A percentile compares a stretch with the other conserved stretches of the same genome.
These are phyloP conservation scores for Xylophagus ater DNA, from an alignment of 2,888 invertebrate species.

Conservation along the genomic window DNA sequence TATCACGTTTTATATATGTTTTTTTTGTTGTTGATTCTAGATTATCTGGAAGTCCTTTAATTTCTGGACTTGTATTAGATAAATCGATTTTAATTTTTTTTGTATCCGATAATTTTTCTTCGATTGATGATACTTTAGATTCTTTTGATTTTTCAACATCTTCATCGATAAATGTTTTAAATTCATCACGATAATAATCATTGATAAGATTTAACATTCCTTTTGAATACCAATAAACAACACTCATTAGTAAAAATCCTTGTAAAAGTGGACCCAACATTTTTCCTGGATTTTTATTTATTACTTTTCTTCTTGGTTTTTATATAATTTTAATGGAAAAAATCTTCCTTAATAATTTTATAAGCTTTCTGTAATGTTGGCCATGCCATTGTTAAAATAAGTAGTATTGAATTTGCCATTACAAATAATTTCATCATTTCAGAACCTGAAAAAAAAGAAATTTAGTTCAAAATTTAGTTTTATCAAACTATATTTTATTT, in stretches of 20 bases:
- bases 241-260: slow-evolving; percentile 50
- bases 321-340: slow-evolving; percentile 24
- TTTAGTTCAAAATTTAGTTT: background rate
- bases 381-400: slow-evolving; percentile 61
- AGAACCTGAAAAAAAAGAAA: slow-evolving; percentile 40
- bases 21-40: background rate
- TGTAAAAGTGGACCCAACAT: slow-evolving; percentile 56
- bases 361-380: slow-evolving; percentile 55
- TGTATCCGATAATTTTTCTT: no score
- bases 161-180: slow-evolving; percentile 48
- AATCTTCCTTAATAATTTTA: slow-evolving; percentile 43
- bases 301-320: background rate
- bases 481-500: background rate
- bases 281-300: slow-evolving; percentile 13
- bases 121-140: no score
- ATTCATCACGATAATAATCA: slow-evolving; percentile 61
- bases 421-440: slow-evolving; percentile 75
- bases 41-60: slow-evolving; percentile 9
- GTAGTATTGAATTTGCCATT: slow-evolving; percentile 59
- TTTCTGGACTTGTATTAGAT: slow-evolving; percentile 4
- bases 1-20: background rate
- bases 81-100: no score
- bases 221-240: slow-evolving; percentile 61
- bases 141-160: slow-evolving; percentile 26
- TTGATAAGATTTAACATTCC: slow-evolving; percentile 62